Base-by-base conservation (phyloP, 2,888 invertebrate species). In the Thalpophila matura region DNA sequence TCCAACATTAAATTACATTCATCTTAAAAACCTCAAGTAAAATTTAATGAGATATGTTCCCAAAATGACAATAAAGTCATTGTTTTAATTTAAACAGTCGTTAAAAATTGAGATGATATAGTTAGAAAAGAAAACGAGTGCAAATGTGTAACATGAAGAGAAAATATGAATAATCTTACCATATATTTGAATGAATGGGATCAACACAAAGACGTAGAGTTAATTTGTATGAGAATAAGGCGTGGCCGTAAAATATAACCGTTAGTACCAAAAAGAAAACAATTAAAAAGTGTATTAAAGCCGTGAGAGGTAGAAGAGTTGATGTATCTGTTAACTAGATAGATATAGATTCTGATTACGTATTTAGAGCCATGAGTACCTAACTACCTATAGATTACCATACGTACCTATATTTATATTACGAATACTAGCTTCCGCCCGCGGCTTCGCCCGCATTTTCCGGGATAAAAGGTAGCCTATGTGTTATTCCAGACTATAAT, bases 231-330 rank as follows among this genome's bases (percentile, higher is more conserved):
- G 79, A 63, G 79, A 79, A 79, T 66, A 77, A 72, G 67, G 67
- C 61, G 72, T 67, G 60, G 78, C 73, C 72, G 67, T 78, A 84
- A 82, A 69, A 64, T 63, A 70, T 78, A 58, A 74, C 85, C 81
- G 85, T 86, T 86, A 86, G n/a, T 46, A 63, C 74, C 83, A 86
- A 86, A 77, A 86, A 85, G 27, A 72, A 74, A 54, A 79, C 70
- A 72, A 75, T 74, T 43, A 53, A 69, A 53, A 60, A 61, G 82
- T 83, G 85, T 84, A 89, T 88, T 88, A 75, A 78, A 77, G 67
- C 83, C 88, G 88, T 88, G 89, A 77, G 88, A 88, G 70, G 33
- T n/a, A 76, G 71, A 81, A 67, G 78, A 76, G 74, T 80, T 80
- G 78, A 75, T 66, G 49, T 51, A 29, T 49, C 47, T 56, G 31